These are phyloP conservation scores for Aphyosemion australe DNA, from an alignment of 2,113 vertebrate species.

Conservation along the genomic window DNA sequence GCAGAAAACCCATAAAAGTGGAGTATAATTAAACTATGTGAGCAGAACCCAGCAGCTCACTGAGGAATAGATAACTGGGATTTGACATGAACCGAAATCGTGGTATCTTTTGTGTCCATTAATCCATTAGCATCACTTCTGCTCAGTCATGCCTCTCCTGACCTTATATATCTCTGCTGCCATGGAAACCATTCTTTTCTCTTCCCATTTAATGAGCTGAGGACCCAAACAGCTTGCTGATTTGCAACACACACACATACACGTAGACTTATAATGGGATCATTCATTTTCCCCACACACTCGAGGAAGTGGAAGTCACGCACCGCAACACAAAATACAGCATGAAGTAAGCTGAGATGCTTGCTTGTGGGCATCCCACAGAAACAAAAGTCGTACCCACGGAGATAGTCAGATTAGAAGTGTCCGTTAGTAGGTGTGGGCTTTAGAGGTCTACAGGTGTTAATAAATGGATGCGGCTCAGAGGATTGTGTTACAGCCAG, in stretches of 20 bases:
- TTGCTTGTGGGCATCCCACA: not conserved
- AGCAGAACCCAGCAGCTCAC: not conserved
- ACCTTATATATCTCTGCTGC: conserved; percentile 43
- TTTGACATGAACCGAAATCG: not conserved
- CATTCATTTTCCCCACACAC: conserved; percentile 6
- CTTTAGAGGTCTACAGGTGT: conserved; percentile 10
- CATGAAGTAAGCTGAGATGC: not conserved
- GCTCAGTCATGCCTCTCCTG: conserved; percentile 32
- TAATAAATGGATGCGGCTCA: conserved; percentile 39
- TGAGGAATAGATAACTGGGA: not conserved
- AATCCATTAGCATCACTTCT: conserved; percentile 11
- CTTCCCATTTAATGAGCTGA: conserved; percentile 46
- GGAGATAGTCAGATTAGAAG: conserved; percentile 28
- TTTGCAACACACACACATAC: conserved; percentile 9
- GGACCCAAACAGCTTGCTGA: conserved; percentile 35
- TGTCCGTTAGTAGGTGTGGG: conserved; percentile 23
- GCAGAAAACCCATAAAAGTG: not conserved
- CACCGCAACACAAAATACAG: not conserved
- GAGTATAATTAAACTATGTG: not conserved
- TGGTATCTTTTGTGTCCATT: conserved; percentile 8
- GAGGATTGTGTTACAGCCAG: conserved; percentile 17
- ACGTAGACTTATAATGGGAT: conserved; percentile 9
- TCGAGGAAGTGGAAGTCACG: not conserved
- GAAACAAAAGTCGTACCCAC: conserved; percentile 36
- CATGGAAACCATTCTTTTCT: conserved; percentile 49